Percentiles rank a stretch among this genome's conserved stretches.
phyloP scores from a whole-genome alignment of 2,113 vertebrate genomes.

The Oophaga pumilio region DNA sequence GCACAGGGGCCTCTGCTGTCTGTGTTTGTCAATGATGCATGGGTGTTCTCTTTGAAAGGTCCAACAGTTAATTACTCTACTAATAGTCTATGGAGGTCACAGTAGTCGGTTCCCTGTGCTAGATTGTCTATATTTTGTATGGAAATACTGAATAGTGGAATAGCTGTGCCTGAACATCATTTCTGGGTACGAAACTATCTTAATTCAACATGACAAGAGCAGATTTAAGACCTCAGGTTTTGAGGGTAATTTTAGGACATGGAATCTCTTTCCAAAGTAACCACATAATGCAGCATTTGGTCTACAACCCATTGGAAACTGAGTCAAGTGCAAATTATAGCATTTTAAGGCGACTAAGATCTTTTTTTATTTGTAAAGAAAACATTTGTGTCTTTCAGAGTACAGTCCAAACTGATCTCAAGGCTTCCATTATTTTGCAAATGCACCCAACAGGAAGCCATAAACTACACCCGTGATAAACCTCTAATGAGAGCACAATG shows the following conservation, averaged over 20 bases:
- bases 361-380: constrained; percentile 75
- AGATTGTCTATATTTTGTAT: not conserved
- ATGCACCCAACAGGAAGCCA: constrained; percentile 68
- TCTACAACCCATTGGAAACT: constrained; percentile 70
- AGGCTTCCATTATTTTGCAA: constrained; percentile 74
- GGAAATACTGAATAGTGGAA: constrained; percentile 26
- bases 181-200: constrained; percentile 56
- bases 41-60: not conserved
- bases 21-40: too few species aligned
- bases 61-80: not conserved
- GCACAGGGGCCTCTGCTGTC: too few species aligned
- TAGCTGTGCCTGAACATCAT: constrained; percentile 9
- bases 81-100: not conserved
- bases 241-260: constrained; percentile 78
- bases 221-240: constrained; percentile 61
- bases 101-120: not conserved
- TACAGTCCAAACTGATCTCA: constrained; percentile 73
- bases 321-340: constrained; percentile 81
- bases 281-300: constrained; percentile 74
- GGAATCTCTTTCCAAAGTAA: constrained; percentile 75
- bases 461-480: constrained; percentile 66
- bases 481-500: constrained; percentile 70
- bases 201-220: constrained; percentile 57
- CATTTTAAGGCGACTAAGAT: constrained; percentile 79
- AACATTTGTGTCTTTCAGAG: constrained; percentile 75